Evolutionary conservation across 2,113 vertebrate species (phyloP).

Genomic region (Reinhardtius hippoglossoides): DNA sequence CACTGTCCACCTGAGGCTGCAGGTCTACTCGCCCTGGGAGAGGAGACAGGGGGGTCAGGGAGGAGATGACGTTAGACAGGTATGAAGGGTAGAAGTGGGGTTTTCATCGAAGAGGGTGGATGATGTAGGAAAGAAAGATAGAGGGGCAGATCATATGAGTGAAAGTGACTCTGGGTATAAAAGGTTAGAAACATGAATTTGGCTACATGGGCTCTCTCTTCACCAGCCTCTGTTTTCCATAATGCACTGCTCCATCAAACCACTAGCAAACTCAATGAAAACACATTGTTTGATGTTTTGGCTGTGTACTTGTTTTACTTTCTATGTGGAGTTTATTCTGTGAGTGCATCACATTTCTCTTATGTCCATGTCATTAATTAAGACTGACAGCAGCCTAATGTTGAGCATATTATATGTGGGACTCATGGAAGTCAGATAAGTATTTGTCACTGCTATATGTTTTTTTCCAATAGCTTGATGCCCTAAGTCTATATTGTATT

Average conservation of each 20-base stretch:
- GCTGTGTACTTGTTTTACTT: background rate
- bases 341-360: background rate
- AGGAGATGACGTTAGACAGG: background rate
- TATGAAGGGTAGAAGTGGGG: background rate
- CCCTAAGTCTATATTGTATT: too few relatives aligned
- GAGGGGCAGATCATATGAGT: background rate
- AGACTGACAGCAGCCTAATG: too few relatives aligned
- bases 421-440: background rate
- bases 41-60: background rate
- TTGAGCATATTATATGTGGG: background rate
- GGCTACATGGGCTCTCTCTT: background rate
- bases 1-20: slow-evolving; percentile 96
- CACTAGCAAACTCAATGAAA: background rate
- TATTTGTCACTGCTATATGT: background rate
- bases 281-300: slow-evolving; percentile 5
- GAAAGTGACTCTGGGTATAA: background rate
- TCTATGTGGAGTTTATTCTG: background rate
- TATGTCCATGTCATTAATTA: too few relatives aligned
- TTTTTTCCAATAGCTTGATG: too few relatives aligned
- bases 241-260: slow-evolving; percentile 13
- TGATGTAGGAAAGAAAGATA: background rate
- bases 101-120: background rate
- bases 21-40: slow-evolving; percentile 93
- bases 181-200: background rate
- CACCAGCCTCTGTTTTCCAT: background rate